phyloP scores from a whole-genome alignment of 2,888 invertebrate species.

The Entomobrya proxima region DNA sequence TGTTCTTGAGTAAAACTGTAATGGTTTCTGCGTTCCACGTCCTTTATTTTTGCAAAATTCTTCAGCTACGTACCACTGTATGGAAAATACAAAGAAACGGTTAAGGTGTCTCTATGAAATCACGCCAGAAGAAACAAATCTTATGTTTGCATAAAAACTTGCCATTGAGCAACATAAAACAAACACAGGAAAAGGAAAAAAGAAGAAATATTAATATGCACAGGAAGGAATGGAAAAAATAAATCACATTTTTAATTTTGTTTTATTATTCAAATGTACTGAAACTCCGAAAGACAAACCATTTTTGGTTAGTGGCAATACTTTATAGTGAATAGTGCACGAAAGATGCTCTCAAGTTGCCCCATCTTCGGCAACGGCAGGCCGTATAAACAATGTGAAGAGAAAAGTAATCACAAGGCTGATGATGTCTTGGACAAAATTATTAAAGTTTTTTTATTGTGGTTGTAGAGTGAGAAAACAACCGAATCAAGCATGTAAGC shows the following conservation, averaged over 20 bases:
- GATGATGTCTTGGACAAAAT: not conserved
- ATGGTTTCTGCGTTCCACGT: not conserved
- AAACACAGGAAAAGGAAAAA: not conserved
- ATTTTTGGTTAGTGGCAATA: too few relatives aligned
- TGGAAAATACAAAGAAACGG: not conserved
- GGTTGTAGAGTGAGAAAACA: not conserved
- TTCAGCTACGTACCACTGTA: not conserved
- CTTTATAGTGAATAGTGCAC: too few relatives aligned
- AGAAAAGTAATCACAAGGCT: not conserved
- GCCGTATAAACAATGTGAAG: not conserved
- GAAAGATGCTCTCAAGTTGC: too few relatives aligned
- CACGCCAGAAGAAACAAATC: too few relatives aligned
- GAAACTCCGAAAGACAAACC: too few relatives aligned
- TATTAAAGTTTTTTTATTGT: not conserved
- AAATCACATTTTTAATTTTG: not conserved
- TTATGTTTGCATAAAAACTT: too few relatives aligned
- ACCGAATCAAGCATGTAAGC: not conserved
- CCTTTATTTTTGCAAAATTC: not conserved
- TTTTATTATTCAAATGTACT: constrained; percentile 4
- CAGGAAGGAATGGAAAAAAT: constrained; percentile 18
- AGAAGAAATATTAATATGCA: too few relatives aligned
- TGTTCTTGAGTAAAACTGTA: not conserved
- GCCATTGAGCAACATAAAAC: not conserved
- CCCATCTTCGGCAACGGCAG: too few relatives aligned
- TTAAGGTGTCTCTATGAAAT: too few relatives aligned